phyloP scores from a whole-genome alignment of 2,113 vertebrate species.

The Falco punctatus region DNA sequence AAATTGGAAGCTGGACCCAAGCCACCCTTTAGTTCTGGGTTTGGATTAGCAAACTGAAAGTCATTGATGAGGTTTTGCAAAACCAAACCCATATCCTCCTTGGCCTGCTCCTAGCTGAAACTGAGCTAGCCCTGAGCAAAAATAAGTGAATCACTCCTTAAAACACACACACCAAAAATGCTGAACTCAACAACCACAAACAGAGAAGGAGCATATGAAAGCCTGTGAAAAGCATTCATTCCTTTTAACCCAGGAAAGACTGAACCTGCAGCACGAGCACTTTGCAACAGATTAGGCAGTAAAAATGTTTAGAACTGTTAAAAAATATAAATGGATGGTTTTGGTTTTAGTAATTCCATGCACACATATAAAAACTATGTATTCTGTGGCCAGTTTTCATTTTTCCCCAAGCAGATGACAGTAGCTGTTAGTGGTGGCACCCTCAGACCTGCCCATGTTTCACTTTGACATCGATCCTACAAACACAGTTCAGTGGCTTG shows the following conservation, averaged over 20 bases:
- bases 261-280: neutral
- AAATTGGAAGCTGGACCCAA: neutral
- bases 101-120: slow-evolving; percentile 14
- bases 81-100: slow-evolving; percentile 32
- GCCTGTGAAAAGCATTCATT: neutral
- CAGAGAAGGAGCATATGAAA: neutral
- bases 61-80: slow-evolving; percentile 32
- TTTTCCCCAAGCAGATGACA: neutral
- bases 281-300: neutral
- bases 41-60: slow-evolving; percentile 35
- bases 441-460: neutral
- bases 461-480: neutral
- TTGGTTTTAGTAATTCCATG: neutral
- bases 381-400: neutral
- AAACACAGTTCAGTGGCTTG: neutral
- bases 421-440: neutral
- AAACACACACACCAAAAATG: slow-evolving; percentile 15
- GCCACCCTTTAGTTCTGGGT: slow-evolving; percentile 3
- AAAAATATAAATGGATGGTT: neutral
- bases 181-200: slow-evolving; percentile 46
- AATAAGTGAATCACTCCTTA: neutral
- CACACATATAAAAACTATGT: neutral
- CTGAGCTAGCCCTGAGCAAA: slow-evolving; percentile 16
- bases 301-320: neutral
- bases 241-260: neutral